Base-by-base conservation (phyloP, 23 tunicate species). In the Phallusia fumigata region DNA sequence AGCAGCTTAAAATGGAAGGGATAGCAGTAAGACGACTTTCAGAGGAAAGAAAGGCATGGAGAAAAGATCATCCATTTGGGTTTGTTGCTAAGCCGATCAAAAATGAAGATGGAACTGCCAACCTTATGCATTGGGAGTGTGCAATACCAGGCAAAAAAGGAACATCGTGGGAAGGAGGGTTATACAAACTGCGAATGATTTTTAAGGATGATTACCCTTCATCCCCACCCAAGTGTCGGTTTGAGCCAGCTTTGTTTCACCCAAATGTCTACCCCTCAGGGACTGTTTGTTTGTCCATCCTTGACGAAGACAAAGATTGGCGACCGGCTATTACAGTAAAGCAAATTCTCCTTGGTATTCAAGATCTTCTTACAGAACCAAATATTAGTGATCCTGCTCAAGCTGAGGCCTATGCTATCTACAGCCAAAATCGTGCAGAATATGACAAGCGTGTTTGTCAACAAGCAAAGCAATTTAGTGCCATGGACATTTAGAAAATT, bases 261-360 rank as follows among this genome's bases (percentile, higher is more conserved):
- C 99, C 99, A 3, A 95, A 95, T 77, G 99, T 95, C 35, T 95
- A 95, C 87, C 99, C 99, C 26, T 95, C 99, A 34, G 99, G 99
- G 16, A 95, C 99, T 2, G 99, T 95, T 79, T 95, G 99, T 65
- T 74, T 95, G 24, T 95, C 99, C 12, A 95, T 95, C 31, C 87
- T 95, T 65, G 99, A 95, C 78, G 99, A 95, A 79, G 99, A 95
- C 49, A 95, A 95, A 47, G 99, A 95, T 53, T 95, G 99, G 99
- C 36, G 99, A 53, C 99, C 99, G 12, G 99, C 99, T 18, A 95
- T 95, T 33, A 95, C 96, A 16, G 87, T 95, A 52, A 95, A 91
- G 81, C 93, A 95, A 76, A 92, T 95, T 49, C 82, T 95, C 21
- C 88, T 95, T 18, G 99, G 99, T 15, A 95, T 95, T 65, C 99